Evolutionary conservation across 2,113 vertebrate genomes (phyloP).

Genomic region (Tylochromis polylepis): DNA sequence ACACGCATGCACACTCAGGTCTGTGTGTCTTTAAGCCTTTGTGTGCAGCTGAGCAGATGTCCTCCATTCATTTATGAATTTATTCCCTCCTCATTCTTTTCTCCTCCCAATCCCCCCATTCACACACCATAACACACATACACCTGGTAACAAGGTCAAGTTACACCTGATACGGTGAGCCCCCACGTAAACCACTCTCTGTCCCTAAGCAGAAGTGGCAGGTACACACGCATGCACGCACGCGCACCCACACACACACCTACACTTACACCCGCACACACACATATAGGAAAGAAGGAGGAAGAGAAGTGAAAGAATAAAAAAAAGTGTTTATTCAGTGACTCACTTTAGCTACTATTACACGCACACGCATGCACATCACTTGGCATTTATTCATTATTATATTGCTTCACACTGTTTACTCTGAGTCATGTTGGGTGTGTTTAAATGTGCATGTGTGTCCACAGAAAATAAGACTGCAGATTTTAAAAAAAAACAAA

Average conservation of each 20-base stretch:
- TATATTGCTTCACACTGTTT: neutral
- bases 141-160: conserved; percentile 90
- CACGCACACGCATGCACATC: neutral
- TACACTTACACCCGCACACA: too few relatives aligned
- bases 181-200: conserved; percentile 13
- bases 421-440: neutral
- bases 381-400: conserved; percentile 1
- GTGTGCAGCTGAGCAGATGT: conserved; percentile 90
- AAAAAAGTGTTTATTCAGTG: conserved; percentile 13
- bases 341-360: conserved; percentile 12
- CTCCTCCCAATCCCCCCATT: conserved; percentile 40
- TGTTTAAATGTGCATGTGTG: neutral
- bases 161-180: conserved; percentile 91
- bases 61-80: conserved; percentile 98
- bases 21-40: conserved; percentile 81
- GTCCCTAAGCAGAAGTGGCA: neutral
- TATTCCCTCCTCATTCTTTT: conserved; percentile 70
- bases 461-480: neutral
- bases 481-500: neutral
- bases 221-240: neutral
- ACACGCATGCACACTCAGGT: conserved; percentile 21
- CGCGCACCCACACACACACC: too few relatives aligned
- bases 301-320: neutral
- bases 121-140: conserved; percentile 30
- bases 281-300: neutral